A percentile compares a stretch with the other conserved stretches of the same genome.
phyloP scores from a whole-genome alignment of 2,113 vertebrate genomes.

The Sebastes fasciatus region DNA sequence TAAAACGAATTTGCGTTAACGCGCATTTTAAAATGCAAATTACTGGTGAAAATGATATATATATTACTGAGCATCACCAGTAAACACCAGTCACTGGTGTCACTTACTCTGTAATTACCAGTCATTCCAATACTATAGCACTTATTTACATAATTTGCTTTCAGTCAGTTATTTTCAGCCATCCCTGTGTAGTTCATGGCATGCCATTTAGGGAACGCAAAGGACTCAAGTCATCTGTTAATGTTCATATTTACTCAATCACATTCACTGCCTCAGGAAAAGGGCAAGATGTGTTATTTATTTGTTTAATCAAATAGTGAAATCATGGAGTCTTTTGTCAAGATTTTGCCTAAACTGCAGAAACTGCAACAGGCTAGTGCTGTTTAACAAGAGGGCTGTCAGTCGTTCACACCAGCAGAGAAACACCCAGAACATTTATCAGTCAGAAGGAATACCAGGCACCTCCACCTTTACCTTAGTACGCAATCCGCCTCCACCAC shows the following conservation, averaged over 20 bases:
- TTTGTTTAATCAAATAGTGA: background rate
- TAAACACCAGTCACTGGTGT: no score
- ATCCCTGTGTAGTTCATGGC: no score
- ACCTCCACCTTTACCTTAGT: slow-evolving; percentile 6
- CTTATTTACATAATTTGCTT: no score
- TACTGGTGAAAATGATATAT: no score
- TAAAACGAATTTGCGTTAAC: no score
- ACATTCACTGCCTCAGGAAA: background rate
- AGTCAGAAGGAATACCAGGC: background rate
- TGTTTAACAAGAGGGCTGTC: background rate
- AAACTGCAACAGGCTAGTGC: background rate
- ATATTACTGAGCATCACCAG: no score
- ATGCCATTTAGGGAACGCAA: no score
- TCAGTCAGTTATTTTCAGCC: no score
- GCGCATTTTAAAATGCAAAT: no score
- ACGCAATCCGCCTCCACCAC: slow-evolving; percentile 3
- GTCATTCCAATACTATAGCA: no score
- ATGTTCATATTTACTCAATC: background rate
- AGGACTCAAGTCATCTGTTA: background rate
- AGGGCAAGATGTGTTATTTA: background rate
- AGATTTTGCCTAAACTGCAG: background rate
- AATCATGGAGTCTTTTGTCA: background rate
- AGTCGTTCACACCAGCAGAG: background rate
- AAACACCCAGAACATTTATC: slow-evolving; percentile 17
- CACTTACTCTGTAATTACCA: no score